Base-by-base conservation (phyloP, 2,888 invertebrate genomes). In the Ferdinandea cuprea region DNA sequence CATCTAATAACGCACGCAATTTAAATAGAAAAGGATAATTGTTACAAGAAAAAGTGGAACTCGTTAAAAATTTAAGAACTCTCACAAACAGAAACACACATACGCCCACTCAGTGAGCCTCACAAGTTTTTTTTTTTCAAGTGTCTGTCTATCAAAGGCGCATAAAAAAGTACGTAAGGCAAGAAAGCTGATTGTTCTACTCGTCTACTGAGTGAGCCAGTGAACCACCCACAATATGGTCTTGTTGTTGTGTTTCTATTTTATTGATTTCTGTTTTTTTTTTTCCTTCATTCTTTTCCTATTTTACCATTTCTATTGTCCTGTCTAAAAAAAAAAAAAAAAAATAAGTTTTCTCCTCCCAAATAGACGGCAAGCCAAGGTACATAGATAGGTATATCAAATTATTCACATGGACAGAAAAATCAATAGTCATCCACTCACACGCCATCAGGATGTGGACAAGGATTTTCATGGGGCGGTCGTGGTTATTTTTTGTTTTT, bases 351-450 rank as follows among this genome's bases (percentile, higher is more conserved):
- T 40, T 9, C 35, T 1, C 21, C 58, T 15, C 6, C 61, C 37
- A 61, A 59, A 66, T 66, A 19, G 61, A 25, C 25, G 25, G 25
- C 25, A 25, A 25, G n/a, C n/a, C n/a, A n/a, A n/a, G n/a, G n/a
- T n/a, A n/a, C n/a, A n/a, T n/a, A n/a, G 25, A 5, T 25, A 25
- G 25, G 73, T 40, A 69, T 73, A 80, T 74, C 80, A 80, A 74
- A 80, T 74, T 74, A 80, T 80, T 80, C 68, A 80, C 58, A 61
- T 68, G 58, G 54, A 74, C 68, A 80, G 68, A 63, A 80, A 63
- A 80, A 73, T 80, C 74, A 80, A 74, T 74, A 80, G 48, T n/a
- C 54, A 40, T 63, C 54, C 63, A 48, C 54, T 63, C 42, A 37
- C 48, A 30, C 28, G 56, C 35, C 61, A 74, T 25, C 25, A 25